These are phyloP conservation scores for Rhizomys pruinosus DNA, from an alignment of 2,113 vertebrate species.

Conservation along the genomic window DNA sequence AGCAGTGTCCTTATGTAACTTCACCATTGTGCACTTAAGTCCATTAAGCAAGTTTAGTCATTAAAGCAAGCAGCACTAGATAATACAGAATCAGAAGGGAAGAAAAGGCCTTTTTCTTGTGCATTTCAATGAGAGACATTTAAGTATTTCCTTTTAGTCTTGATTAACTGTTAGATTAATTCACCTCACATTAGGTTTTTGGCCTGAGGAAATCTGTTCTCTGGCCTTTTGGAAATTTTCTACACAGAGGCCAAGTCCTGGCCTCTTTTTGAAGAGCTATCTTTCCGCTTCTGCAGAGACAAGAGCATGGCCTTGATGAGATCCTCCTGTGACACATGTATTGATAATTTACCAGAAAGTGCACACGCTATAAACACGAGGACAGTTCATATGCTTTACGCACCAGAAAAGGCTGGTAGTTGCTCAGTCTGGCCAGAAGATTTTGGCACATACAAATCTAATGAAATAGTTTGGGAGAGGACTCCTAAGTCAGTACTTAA, in stretches of 20 bases:
- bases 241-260: conserved; percentile 18
- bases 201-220: conserved; percentile 65
- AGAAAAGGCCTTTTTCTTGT: not conserved
- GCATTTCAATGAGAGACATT: not conserved
- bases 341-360: conserved; percentile 57
- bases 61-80: not conserved
- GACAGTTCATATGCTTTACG: not conserved
- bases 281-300: conserved; percentile 51
- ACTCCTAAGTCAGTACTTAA: not conserved
- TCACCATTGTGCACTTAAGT: not conserved
- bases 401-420: conserved; percentile 7
- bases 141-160: conserved; percentile 58
- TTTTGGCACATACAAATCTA: not conserved
- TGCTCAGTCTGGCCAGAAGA: not conserved
- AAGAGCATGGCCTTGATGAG: conserved; percentile 51
- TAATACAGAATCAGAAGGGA: not conserved
- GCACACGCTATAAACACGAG: not conserved
- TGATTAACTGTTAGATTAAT: conserved; percentile 57
- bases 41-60: not conserved
- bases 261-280: conserved; percentile 18
- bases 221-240: conserved; percentile 63
- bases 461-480: conserved; percentile 32
- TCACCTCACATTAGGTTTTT: conserved; percentile 56
- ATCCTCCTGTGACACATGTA: not conserved
- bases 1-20: not conserved